Evolutionary conservation across 2,888 invertebrate species (phyloP).

Genomic region (Platycnemis pennipes): DNA sequence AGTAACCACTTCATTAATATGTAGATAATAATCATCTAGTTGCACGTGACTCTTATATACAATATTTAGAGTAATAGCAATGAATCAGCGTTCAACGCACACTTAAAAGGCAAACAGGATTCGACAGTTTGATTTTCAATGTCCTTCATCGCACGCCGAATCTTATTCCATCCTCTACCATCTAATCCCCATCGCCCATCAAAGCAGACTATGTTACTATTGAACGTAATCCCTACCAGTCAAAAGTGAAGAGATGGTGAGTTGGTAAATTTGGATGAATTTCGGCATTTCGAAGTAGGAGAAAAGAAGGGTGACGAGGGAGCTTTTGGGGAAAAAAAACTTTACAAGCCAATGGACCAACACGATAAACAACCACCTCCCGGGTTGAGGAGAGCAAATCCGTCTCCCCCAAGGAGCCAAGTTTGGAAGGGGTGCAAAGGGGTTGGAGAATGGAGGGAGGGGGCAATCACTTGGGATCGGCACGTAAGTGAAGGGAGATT

Average conservation of each 20-base stretch:
- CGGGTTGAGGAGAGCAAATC: neutral
- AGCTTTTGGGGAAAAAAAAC: neutral
- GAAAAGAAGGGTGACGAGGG: neutral
- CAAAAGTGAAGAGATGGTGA: neutral
- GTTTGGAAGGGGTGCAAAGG: neutral
- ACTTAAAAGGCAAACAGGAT: neutral
- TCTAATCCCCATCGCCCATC: neutral
- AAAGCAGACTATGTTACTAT: neutral
- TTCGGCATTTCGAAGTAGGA: neutral
- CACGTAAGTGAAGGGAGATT: conserved; percentile 20
- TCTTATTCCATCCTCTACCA: neutral
- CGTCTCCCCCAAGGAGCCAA: neutral
- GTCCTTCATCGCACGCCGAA: neutral
- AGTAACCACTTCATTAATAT: too few species aligned
- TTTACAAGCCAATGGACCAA: neutral
- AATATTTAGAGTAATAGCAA: too few species aligned
- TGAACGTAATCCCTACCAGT: neutral
- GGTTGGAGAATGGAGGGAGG: neutral
- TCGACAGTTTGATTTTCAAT: neutral
- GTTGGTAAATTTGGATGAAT: neutral
- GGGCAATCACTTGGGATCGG: neutral
- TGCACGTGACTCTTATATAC: too few species aligned
- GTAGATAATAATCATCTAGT: too few species aligned
- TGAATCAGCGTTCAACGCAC: too few species aligned
- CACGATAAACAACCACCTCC: neutral